Percentiles rank a stretch among this genome's conserved stretches.
Conservation (phyloP, 2,797 vertebrate species). For the Coluber constrictor region DNA sequence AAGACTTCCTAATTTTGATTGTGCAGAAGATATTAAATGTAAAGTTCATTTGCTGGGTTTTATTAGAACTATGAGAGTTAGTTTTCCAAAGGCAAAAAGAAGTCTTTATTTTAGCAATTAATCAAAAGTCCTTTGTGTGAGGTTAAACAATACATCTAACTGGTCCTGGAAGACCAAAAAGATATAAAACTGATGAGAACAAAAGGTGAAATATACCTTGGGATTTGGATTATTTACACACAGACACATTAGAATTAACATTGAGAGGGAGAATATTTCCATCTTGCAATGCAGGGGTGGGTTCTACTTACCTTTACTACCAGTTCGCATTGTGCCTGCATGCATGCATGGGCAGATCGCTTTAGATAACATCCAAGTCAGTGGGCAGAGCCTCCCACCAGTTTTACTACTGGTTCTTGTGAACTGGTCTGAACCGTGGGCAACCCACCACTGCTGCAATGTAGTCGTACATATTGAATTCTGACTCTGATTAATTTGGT, state of each 20-base stretch:
- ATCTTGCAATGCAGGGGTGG: neutral
- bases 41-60: neutral
- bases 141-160: neutral
- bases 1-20: conserved; percentile 2
- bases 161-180: neutral
- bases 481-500: neutral
- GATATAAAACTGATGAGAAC: neutral
- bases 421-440: too few relatives aligned
- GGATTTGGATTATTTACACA: neutral
- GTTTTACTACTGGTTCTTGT: too few relatives aligned
- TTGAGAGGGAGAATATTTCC: neutral
- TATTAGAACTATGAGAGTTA: neutral
- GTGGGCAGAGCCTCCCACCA: too few relatives aligned
- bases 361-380: too few relatives aligned
- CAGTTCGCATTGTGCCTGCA: too few relatives aligned
- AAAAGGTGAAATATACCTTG: neutral
- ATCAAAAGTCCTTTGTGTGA: neutral
- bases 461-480: neutral
- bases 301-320: too few relatives aligned
- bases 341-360: too few relatives aligned
- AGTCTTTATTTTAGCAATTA: neutral
- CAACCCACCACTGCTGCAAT: neutral
- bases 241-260: neutral
- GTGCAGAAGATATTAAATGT: neutral
- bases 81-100: neutral